Conservation (phyloP, 2,797 vertebrate species). For the Echeneis naucrates region DNA sequence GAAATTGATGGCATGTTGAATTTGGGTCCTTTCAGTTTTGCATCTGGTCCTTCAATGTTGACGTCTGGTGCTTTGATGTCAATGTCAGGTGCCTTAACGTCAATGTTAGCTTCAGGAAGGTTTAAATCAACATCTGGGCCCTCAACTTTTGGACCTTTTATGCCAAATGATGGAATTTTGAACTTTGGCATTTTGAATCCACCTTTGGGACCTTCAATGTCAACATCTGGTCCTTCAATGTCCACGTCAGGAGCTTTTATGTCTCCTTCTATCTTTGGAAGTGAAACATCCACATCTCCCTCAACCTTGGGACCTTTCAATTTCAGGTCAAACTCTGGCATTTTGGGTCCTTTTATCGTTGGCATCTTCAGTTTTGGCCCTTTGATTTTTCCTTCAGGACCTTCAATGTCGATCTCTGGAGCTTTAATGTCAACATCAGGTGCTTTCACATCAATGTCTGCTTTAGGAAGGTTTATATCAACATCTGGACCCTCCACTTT, state of each 20-base stretch:
- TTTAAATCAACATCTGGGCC: not conserved
- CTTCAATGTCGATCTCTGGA: conserved; percentile 40
- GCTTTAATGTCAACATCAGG: conserved; percentile 63
- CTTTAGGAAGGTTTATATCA: conserved; percentile 63
- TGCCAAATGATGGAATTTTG: conserved; percentile 65
- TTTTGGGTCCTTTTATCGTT: conserved; percentile 70
- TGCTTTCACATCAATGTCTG: conserved; percentile 19
- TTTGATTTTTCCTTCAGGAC: conserved; percentile 55
- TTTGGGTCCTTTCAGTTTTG: conserved; percentile 8
- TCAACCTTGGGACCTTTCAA: not conserved
- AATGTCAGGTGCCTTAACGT: not conserved
- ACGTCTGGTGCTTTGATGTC: not conserved
- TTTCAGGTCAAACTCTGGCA: not conserved
- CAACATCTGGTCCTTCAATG: not conserved
- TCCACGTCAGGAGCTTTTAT: too few species aligned
- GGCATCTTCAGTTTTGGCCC: conserved; percentile 81
- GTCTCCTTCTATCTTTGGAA: not conserved
- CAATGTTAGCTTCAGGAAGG: not conserved
- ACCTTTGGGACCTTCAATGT: conserved; percentile 49
- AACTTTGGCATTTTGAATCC: conserved; percentile 81
- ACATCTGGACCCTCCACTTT: conserved; percentile 62
- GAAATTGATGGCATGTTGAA: not conserved
- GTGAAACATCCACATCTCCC: not conserved
- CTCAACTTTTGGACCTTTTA: conserved; percentile 2
- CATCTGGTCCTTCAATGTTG: conserved; percentile 1